Evolutionary conservation across 2,113 vertebrate species (phyloP), one percentile per base, ranked within the genome.

Genomic region (Dicrurus megarhynchus): DNA sequence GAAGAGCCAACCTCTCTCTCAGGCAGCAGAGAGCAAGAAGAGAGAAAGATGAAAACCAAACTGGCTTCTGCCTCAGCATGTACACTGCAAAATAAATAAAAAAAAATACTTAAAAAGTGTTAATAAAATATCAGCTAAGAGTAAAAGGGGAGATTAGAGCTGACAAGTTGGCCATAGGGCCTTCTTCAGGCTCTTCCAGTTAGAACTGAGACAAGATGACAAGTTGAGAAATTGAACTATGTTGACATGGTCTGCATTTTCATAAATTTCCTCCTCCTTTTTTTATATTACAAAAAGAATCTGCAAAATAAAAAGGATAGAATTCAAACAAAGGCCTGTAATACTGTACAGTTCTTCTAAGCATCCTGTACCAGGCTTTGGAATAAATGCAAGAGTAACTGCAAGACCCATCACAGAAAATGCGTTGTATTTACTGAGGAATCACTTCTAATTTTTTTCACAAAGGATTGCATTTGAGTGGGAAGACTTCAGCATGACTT

Each of bases 131-230:
- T 89, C 93, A 46, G 50, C 94, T 89, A 87, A 59, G 89, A 97
- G 77, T 50, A 79, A 27, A 89, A 93, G 84, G 81, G 97, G 91
- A 95, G 93, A 97, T 97, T 93, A 80, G 90, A 97, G 95, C 87
- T 97, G 98, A 98, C 97, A 95, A 78, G 53, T 90, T 96, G 92
- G 94, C 97, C 95, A 93, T 81, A 65, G 96, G 98, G 95, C 95
- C 95, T 94, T 95, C 96, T 93, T 75, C 78, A 61, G 95, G 95
- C 92, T 92, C 84, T 69, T 93, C 90, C 78, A 86, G 71, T 95
- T 83, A 89, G 78, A 71, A 91, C 52, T 84, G 83, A 93, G 91
- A 84, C 67, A 86, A 80, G 87, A 90, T 93, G 97, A 97, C 95
- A 94, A 70, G 80, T 67, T 74, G 83, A 85, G 81, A 92, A 96